A percentile compares a stretch with the other conserved stretches of the same genome.
Conservation (phyloP, 2,797 vertebrate genomes). For the Tragopan temminckii region DNA sequence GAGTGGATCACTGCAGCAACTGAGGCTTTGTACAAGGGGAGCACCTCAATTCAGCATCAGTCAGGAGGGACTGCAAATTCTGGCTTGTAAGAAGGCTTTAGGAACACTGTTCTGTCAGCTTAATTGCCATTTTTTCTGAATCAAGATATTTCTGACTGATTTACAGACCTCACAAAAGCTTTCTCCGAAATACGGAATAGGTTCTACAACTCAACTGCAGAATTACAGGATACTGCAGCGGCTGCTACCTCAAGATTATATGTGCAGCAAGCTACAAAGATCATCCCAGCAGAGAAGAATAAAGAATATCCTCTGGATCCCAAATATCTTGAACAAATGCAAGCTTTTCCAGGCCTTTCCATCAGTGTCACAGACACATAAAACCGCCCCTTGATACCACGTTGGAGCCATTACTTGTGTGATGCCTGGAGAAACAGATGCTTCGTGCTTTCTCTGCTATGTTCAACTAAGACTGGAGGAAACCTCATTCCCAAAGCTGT, state of each 20-base stretch:
- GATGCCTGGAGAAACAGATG: background rate
- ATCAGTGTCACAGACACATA: background rate
- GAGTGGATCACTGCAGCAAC: background rate
- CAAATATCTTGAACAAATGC: slow-evolving; percentile 26
- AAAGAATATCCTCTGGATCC: slow-evolving; percentile 15
- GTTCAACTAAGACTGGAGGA: slow-evolving; percentile 49
- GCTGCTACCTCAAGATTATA: background rate
- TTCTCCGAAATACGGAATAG: background rate
- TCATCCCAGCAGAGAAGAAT: background rate
- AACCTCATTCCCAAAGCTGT: slow-evolving; percentile 43
- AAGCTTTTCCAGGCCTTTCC: slow-evolving; percentile 10
- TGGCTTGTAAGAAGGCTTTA: background rate
- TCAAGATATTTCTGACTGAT: background rate
- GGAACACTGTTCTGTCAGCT: background rate
- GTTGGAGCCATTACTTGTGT: background rate
- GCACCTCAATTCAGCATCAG: background rate
- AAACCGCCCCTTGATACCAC: background rate
- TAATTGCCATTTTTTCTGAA: background rate
- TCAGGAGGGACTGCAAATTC: background rate
- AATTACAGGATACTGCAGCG: background rate
- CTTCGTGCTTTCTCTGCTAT: background rate
- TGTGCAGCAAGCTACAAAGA: background rate
- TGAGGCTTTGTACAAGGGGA: background rate
- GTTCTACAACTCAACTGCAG: background rate
- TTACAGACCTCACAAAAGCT: background rate